phyloP scores from a whole-genome alignment of 2,888 invertebrate genomes.

The Heliconius hortense region DNA sequence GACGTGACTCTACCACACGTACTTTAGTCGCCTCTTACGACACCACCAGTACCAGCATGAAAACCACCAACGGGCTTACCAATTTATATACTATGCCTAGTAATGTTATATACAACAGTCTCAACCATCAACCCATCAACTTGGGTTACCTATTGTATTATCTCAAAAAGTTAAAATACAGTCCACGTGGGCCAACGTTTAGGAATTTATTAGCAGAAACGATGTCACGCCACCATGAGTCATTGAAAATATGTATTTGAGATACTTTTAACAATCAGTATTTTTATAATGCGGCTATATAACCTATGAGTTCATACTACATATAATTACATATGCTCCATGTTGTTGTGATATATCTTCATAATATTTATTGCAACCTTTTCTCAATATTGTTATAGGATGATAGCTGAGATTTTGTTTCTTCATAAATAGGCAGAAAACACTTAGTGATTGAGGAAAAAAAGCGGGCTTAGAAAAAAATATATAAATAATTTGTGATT shows the following conservation, averaged over 20 bases:
- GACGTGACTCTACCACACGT: too few species aligned
- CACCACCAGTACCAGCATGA: too few species aligned
- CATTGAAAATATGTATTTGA: constrained; percentile 9
- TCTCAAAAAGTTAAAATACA: constrained; percentile 17
- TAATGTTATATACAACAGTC: background rate
- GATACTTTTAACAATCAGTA: background rate
- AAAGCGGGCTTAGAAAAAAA: too few species aligned
- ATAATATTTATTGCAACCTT: background rate
- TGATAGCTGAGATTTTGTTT: background rate
- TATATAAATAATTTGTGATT: too few species aligned
- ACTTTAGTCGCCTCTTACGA: too few species aligned
- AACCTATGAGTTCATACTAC: background rate
- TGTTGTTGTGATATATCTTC: background rate
- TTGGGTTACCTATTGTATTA: background rate
- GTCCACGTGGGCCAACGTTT: constrained; percentile 21
- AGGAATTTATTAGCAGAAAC: constrained; percentile 30
- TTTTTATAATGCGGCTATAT: background rate
- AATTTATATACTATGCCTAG: background rate
- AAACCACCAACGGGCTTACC: too few species aligned
- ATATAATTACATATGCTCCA: background rate
- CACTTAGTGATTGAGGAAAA: too few species aligned
- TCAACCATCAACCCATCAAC: background rate
- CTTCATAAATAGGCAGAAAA: background rate
- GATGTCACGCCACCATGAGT: constrained; percentile 32
- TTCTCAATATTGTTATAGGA: background rate